These are phyloP conservation scores for Cryptoblepharus egeriae DNA, from an alignment of 2,797 vertebrate species.

Conservation along the genomic window DNA sequence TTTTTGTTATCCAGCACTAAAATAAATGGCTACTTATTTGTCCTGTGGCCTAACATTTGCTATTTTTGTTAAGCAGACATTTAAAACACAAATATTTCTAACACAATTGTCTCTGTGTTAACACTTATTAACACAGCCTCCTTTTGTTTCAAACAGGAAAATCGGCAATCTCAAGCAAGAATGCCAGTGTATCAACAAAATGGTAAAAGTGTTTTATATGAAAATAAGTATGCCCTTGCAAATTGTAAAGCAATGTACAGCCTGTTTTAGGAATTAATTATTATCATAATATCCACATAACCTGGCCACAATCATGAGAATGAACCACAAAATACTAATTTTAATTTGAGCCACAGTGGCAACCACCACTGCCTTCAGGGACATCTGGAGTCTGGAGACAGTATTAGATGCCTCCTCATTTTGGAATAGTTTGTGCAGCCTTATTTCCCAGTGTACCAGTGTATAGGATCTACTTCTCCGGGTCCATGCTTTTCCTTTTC, in stretches of 20 bases:
- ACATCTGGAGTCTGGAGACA: too few relatives aligned
- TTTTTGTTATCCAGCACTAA: background rate
- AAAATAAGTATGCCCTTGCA: background rate
- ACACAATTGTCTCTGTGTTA: background rate
- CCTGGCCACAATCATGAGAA: background rate
- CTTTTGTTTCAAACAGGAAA: slow-evolving; percentile 69
- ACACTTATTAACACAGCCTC: background rate
- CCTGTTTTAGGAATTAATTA: background rate
- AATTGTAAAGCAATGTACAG: background rate
- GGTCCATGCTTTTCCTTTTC: too few relatives aligned
- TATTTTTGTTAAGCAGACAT: slow-evolving; percentile 22
- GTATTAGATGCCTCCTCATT: too few relatives aligned
- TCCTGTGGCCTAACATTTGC: background rate
- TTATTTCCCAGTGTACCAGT: too few relatives aligned
- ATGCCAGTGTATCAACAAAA: slow-evolving; percentile 95
- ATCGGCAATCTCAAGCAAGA: slow-evolving; percentile 79
- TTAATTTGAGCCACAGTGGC: background rate
- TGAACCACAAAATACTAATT: background rate
- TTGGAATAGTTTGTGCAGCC: too few relatives aligned
- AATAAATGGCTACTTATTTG: background rate
- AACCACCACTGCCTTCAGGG: too few relatives aligned
- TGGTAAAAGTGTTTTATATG: slow-evolving; percentile 77
- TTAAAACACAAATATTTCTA: background rate
- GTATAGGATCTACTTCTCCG: too few relatives aligned
- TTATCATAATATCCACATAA: background rate